Percentiles rank a stretch among this genome's conserved stretches.
Conservation (phyloP, 2,888 invertebrate species). For the Pseudococcus jackbeardsleyi region DNA sequence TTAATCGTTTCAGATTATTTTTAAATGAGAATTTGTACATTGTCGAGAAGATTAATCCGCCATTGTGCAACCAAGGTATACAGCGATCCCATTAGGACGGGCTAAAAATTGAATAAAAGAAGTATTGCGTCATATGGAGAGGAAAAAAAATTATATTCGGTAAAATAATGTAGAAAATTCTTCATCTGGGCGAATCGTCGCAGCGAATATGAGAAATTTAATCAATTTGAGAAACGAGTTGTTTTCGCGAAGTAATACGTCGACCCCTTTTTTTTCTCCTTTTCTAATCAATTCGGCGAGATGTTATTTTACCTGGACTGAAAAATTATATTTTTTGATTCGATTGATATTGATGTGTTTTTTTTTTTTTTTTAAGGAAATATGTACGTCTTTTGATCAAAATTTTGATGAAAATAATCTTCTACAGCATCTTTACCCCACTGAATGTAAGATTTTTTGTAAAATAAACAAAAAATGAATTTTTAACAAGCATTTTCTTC, state of each 20-base stretch:
- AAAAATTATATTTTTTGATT: background rate
- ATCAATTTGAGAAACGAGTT: constrained; percentile 16
- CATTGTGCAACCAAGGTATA: constrained; percentile 21
- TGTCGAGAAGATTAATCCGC: constrained; percentile 41
- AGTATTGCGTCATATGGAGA: constrained; percentile 26
- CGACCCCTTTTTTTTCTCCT: background rate
- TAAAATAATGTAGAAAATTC: background rate
- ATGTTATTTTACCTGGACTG: background rate
- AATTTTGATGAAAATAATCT: background rate
- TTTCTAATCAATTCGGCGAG: background rate
- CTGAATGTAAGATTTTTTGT: too few relatives aligned
- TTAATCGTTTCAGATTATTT: constrained; percentile 54
- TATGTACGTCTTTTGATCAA: background rate
- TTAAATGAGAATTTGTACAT: constrained; percentile 55
- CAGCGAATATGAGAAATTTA: constrained; percentile 9
- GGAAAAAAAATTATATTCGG: constrained; percentile 11
- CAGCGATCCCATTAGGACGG: constrained; percentile 13
- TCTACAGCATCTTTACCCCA: too few relatives aligned
- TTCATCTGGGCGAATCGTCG: background rate
- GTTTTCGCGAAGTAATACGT: constrained; percentile 2
- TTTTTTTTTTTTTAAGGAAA: background rate
- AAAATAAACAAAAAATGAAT: too few relatives aligned
- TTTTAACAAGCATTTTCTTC: too few relatives aligned
- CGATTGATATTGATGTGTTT: background rate
- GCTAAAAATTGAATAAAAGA: constrained; percentile 36